Evolutionary conservation across 2,888 invertebrate genomes (phyloP), one percentile per base, ranked within the genome.

Genomic region (Perizoma flavofasciatum): DNA sequence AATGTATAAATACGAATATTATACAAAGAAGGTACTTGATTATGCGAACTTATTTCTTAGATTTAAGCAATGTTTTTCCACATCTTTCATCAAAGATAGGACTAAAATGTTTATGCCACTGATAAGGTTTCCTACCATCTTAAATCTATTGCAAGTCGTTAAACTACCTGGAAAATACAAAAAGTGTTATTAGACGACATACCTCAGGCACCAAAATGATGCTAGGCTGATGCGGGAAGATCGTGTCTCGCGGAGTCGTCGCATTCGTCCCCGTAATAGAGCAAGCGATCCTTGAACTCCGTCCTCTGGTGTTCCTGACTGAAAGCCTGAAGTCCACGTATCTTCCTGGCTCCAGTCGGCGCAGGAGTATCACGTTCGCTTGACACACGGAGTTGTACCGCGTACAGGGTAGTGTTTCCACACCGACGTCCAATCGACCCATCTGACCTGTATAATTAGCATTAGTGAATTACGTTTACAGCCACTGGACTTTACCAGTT

Each of bases 331-430:
- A 97, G 91, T 97, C 97, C 85, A 97, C 96, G 75, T 95, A 95
- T 63, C 97, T 94, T n/a, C 96, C 96, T 0, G 95, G 94, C 82
- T 96, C 96, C 73, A 98, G 88, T 65, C 95, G 93, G 73, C 95
- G 93, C 68, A 95, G 94, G 66, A 98, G 92, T 68, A 97, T 94
- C 71, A 98, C 95, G 86, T 97, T 97, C 58, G 97, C 97, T 85
- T 97, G 97, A 87, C 97, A 97, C 74, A 97, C 95, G 53, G 96
- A 96, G 91, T 97, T 96, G 89, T 96, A 96, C 69, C 95, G 94
- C 60, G 96, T 96, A 91, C 97, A 97, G 49, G 97, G 96, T 60
- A 97, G 93, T 70, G 95, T 95, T 81, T 97, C 96, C 67, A 97
- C 93, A 71, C 95, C 94, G 67, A 97, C 95, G 77, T 96, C 95